Evolutionary conservation across 2,113 vertebrate species (phyloP), one percentile per base, ranked within the genome.

Genomic region (Ameiurus melas): DNA sequence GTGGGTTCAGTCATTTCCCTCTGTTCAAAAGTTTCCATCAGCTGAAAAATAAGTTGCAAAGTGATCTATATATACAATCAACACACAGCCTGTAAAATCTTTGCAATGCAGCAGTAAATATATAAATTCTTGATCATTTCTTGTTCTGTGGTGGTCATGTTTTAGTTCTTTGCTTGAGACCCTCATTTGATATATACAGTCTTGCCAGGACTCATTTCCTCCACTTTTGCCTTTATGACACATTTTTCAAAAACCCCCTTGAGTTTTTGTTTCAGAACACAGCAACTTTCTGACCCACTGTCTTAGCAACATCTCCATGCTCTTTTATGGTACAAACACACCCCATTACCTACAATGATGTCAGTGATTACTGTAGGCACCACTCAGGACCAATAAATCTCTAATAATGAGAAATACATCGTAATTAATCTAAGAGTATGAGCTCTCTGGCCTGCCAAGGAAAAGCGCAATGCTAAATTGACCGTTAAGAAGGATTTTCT

Each of bases 321-420:
- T 66, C 77, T 81, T 73, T 85, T 77, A 77, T 43, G 77, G 33
- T 57, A 70, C 64, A 83, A 84, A 85, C 60, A 22, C 71, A 84
- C 80, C 53, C 86, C 47, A 88, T 86, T 86, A 88, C 70, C 84
- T 86, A 71, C 53, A 84, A 71, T 88, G 86, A 87, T 87, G 89
- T 87, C 70, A 90, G 71, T 53, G 66, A 51, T 82, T 78, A 82
- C 86, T 81, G 53, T 82, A 71, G 55, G 83, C 75, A 68, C 27
- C 27, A 87, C 86, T 81, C 55, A 85, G 75, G 53, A 55, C 62
- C 62, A 87, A 71, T 87, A 85, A 82, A 85, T 85, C 55, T 87
- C 55, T 58, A 47, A 85, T 80, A 53, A 89, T 84, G 75, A 73
- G 36, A 62, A 79, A 86, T 80, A 73, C 16, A 75, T 22, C 66